Evolutionary conservation across 2,113 vertebrate genomes (phyloP), one percentile per base, ranked within the genome.

Genomic region (Oreocharis arfaki): DNA sequence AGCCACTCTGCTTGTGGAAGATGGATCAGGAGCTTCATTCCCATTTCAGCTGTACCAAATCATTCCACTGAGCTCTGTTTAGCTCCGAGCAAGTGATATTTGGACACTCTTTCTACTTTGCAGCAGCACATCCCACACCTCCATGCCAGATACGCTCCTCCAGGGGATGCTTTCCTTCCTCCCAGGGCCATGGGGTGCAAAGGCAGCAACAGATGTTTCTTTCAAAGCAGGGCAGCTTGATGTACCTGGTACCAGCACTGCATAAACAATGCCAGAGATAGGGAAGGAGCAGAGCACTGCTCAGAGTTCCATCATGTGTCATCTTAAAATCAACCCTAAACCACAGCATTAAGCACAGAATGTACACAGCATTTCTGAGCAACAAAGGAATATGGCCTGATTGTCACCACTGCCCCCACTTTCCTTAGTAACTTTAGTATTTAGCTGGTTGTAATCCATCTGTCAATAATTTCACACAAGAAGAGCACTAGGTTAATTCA

Each of bases 11-110:
- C 41, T 44, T 24, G 32, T 8, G 33, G 32, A 87, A 80, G 32
- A 24, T 3, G 49, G 35, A 50, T n/a, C 28, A 53, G 26, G 42
- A 76, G 16, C 21, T 73, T 75, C 17, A 57, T 26, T 91, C 49
- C 47, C 18, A 2, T 64, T 82, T 84, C 30, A 30, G 15, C 64
- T 33, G 5, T 16, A 61, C 28, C 20, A 16, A 50, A 35, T 33
- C 7, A 56, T 28, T 44, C 27, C 56, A 37, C 7, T 63, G 60
- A 64, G 13, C 61, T 60, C 47, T 35, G 20, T 17, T 79, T 41
- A 30, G 11, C 6, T 52, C 33, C 0, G 0, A 80, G 18, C 21
- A 67, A 70, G 59, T 2, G 4, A 63, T 71, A 47, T 39, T 39
- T 61, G 24, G 71, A 57, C 35, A 17, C 22, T 12, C 6, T n/a